Evolutionary conservation across 2,888 invertebrate species (phyloP), one percentile per base, ranked within the genome.

Genomic region (Lithophane ornitopus): DNA sequence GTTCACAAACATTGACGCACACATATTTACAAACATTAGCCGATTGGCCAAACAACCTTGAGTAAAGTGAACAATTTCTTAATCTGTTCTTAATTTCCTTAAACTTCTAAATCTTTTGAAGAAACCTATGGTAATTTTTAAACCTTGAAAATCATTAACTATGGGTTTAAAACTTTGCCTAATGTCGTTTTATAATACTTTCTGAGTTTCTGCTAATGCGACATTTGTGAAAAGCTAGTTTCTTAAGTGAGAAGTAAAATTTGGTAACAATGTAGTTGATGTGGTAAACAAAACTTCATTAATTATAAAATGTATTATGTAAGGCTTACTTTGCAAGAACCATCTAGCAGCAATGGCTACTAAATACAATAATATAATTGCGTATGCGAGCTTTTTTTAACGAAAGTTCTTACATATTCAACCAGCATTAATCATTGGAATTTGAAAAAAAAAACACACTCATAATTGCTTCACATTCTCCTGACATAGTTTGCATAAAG

Each of bases 1-100:
- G 9, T 49, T 56, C 3, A 84, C 65, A 69, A 71, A 69, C 46
- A 74, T 84, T 80, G 41, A 58, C 54, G 54, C 65, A 78, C 28
- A 52, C 14, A 59, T 70, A 59, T 70, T 62, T 56, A 79, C 70
- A 70, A 70, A 83, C 63, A 68, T 59, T 74, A 26, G 49, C 14
- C 6, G 14, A 49, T 58, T 63, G 49, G 52, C 28, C 11, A 61
- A 73, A 68, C 41, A 0, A n/a, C 82, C 76, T 67, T 71, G 70
- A 28, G 44, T 28, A 54, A 71, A 72, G 16, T 63, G 16, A 71
- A 69, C 52, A 66, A 75, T 81, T 76, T 71, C 81, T 72, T 75
- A 82, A 82, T 72, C 34, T 28, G 62, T 84, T 73, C 81, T 67
- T 77, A 74, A 74, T 78, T 81, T 81, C 67, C 68, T 44, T 62